Percentiles rank a stretch among this genome's conserved stretches.
Conservation (phyloP, 2,888 invertebrate species). For the Parnassius apollo region DNA sequence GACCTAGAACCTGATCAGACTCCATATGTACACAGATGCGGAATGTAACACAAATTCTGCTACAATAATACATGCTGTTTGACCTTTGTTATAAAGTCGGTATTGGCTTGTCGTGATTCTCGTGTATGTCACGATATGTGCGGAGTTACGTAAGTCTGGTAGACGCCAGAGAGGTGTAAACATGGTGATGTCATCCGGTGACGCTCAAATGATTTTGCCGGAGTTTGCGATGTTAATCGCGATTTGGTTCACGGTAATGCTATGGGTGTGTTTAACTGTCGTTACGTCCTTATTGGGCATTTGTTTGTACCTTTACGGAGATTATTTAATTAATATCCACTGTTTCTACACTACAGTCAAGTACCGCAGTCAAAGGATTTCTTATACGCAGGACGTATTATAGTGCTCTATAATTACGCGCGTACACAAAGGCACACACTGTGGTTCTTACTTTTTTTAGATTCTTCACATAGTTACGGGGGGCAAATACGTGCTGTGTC, state of each 20-base stretch:
- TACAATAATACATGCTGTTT: slow-evolving; percentile 22
- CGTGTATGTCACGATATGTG: slow-evolving; percentile 22
- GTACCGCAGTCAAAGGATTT: no score
- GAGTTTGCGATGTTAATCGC: slow-evolving; percentile 33
- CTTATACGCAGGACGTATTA: no score
- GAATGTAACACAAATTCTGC: slow-evolving; percentile 8
- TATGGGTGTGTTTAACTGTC: slow-evolving; percentile 10
- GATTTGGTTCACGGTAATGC: slow-evolving; percentile 21
- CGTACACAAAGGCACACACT: no score
- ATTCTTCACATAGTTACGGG: no score
- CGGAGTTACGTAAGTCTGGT: slow-evolving; percentile 37
- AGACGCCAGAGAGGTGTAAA: slow-evolving; percentile 43
- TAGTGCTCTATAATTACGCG: no score
- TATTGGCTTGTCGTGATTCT: slow-evolving; percentile 7
- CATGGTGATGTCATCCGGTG: slow-evolving; percentile 61
- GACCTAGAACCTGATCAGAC: slow-evolving; percentile 61
- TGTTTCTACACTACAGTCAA: no score
- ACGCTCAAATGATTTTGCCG: slow-evolving; percentile 44
- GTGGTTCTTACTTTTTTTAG: no score
- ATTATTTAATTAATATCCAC: no score
- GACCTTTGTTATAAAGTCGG: slow-evolving; percentile 8
- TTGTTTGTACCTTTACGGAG: not conserved
- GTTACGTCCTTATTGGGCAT: not conserved
- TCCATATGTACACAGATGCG: slow-evolving; percentile 44
- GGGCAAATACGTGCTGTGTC: no score